phyloP scores from a whole-genome alignment of 2,797 vertebrate species.

The Helarctos malayanus region DNA sequence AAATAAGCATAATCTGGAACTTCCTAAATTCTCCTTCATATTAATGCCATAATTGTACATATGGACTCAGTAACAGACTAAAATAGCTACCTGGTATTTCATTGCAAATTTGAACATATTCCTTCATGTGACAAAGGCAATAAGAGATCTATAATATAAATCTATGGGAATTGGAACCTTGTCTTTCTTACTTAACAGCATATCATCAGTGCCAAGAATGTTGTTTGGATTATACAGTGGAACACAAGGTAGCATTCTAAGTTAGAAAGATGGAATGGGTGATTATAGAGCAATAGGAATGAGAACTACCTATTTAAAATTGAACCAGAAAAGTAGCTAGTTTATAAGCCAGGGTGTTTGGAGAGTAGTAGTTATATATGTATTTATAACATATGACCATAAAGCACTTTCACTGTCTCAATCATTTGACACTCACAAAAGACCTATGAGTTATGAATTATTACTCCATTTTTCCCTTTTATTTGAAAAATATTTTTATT shows the following conservation, averaged over 20 bases:
- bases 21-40: not conserved
- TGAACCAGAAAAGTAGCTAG: not conserved
- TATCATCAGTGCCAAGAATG: not conserved
- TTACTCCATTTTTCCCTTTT: not conserved
- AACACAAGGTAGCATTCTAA: not conserved
- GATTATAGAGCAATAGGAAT: not conserved
- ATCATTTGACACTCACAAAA: not conserved
- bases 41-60: not conserved
- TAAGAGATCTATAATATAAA: not conserved
- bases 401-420: not conserved
- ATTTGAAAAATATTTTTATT: not conserved
- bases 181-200: not conserved
- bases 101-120: not conserved
- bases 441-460: not conserved
- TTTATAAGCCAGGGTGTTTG: not conserved
- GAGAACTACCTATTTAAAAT: not conserved
- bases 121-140: not conserved
- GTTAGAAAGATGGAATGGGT: not conserved
- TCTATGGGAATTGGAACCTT: not conserved
- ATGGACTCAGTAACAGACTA: not conserved
- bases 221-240: not conserved
- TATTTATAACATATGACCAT: not conserved
- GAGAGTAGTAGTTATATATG: not conserved
- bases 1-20: not conserved
- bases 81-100: not conserved